Base-by-base conservation (phyloP, 2,888 invertebrate species). In the Heliconius charithonia region DNA sequence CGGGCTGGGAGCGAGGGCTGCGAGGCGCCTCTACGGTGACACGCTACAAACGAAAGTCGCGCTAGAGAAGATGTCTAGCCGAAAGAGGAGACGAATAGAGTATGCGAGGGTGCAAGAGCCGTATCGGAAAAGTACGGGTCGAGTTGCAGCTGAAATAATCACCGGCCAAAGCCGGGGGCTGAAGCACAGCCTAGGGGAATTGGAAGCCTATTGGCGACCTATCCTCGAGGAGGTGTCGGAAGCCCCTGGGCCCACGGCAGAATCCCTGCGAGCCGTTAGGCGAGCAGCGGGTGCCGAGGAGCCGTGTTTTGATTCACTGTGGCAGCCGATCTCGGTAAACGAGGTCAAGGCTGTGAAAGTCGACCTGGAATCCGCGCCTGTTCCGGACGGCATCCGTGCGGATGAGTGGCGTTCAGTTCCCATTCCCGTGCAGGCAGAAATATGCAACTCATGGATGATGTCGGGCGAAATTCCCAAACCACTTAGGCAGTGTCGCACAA, bases 151-250 rank as follows among this genome's bases (percentile, higher is more conserved):
- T 0, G 83, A 84, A 51, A 77, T 83, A 6, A 72, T 84, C 7
- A 81, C 83, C 32, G 83, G 82, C 9, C 78, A 75, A 56, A 73
- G 81, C 80, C 82, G 83, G 75, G 75, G 74, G 32, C 70, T 72
- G 12, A 77, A 72, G 45, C 45, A 51, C 45, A 19, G 45, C 6
- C 45, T 51, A 13, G n/a, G 27, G 37, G 81, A 78, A 19, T 22
- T 84, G 81, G 82, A 83, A 82, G 79, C 83, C 79, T 83, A 77
- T 22, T 84, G 83, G 83, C 80, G 81, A 67, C 82, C 81, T 1
- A 66, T 83, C 69, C 74, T 82, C 12, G 81, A 82, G 70, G n/a
- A 62, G n/a, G 62, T 62, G 62, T 62, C n/a, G 25, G 22, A n/a
- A 25, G n/a, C 25, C n/a, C n/a, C 22, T 59, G 59, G 59, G 12